phyloP scores from a whole-genome alignment of 2,888 invertebrate genomes.

The Ditylenchus weischeri region DNA sequence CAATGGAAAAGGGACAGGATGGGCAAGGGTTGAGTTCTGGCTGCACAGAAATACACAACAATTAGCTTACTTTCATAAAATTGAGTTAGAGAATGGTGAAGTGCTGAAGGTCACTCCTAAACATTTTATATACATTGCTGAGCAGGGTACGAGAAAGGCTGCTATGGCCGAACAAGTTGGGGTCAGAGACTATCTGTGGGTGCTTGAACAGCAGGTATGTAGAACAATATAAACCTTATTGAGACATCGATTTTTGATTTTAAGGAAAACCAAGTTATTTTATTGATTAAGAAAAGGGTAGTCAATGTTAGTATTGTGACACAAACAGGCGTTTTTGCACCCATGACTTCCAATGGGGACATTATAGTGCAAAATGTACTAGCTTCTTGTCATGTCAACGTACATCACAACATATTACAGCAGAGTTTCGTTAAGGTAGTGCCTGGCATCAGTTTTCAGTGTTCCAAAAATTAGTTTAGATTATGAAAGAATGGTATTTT shows the following conservation, averaged over 20 bases:
- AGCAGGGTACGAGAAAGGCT: slow-evolving; percentile 26
- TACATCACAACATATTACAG: slow-evolving; percentile 40
- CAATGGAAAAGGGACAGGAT: not conserved
- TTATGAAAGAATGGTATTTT: too few species aligned
- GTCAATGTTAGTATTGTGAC: slow-evolving; percentile 25
- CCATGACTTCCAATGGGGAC: slow-evolving; percentile 45
- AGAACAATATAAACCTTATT: too few species aligned
- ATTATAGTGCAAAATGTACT: slow-evolving; percentile 48
- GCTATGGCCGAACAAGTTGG: slow-evolving; percentile 47
- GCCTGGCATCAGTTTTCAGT: too few species aligned
- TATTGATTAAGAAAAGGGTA: slow-evolving; percentile 18
- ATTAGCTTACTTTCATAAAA: slow-evolving; percentile 38
- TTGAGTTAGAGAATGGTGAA: slow-evolving; percentile 42
- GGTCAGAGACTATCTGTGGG: slow-evolving; percentile 51
- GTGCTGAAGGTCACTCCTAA: slow-evolving; percentile 48
- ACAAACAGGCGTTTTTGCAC: slow-evolving; percentile 46
- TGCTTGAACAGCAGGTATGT: slow-evolving; percentile 24
- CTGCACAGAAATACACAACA: slow-evolving; percentile 44
- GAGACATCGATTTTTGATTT: too few species aligned
- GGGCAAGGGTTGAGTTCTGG: slow-evolving; percentile 44
- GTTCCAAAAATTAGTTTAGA: too few species aligned
- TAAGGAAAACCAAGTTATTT: too few species aligned
- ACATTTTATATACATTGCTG: slow-evolving; percentile 44
- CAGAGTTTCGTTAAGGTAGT: slow-evolving; percentile 34
- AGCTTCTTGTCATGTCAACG: slow-evolving; percentile 48